Base-by-base conservation (phyloP, 2,113 vertebrate genomes). In the Anas platyrhynchos region DNA sequence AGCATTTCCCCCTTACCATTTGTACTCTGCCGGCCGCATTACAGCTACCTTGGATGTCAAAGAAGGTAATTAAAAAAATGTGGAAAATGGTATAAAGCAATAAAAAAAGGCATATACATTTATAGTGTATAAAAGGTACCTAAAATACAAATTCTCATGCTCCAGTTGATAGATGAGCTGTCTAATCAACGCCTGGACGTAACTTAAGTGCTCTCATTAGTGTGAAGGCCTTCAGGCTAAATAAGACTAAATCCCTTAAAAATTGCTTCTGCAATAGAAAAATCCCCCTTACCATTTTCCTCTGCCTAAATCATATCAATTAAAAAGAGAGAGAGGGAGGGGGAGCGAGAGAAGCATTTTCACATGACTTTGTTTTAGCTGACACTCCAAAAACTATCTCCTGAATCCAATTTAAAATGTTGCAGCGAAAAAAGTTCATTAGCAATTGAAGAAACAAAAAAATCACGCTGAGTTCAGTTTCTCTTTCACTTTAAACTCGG, bases 161-260 rank as follows among this genome's bases (percentile, higher is more conserved):
- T 98, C 96, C 97, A 98, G 97, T 97, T 98, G 97, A 98, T 97
- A 98, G 97, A 98, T 98, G 97, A 98, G 97, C 97, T 98, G 97
- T 98, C 97, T 98, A 98, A 98, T 98, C 97, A 98, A 98, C 97
- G 96, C 97, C 97, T 98, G 95, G 96, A 98, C 83, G 86, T 96
- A 97, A 98, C 97, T 98, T 98, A 98, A 98, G 98, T 98, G 98
- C 97, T 98, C 98, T 98, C 98, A 98, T 98, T 98, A 98, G 98
- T 97, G 97, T 96, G 97, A 96, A 97, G 96, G 98, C 98, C 98
- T 98, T 97, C 97, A 92, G 98, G 98, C 98, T 98, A 98, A 98
- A 97, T 96, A 98, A 98, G 96, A 88, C 97, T 98, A 98, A 98
- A 98, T 98, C 98, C 98, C 91, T 98, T 98, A 98, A 98, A 98